Evolutionary conservation across 2,797 vertebrate genomes (phyloP).

Genomic region (Calcarius lapponicus): DNA sequence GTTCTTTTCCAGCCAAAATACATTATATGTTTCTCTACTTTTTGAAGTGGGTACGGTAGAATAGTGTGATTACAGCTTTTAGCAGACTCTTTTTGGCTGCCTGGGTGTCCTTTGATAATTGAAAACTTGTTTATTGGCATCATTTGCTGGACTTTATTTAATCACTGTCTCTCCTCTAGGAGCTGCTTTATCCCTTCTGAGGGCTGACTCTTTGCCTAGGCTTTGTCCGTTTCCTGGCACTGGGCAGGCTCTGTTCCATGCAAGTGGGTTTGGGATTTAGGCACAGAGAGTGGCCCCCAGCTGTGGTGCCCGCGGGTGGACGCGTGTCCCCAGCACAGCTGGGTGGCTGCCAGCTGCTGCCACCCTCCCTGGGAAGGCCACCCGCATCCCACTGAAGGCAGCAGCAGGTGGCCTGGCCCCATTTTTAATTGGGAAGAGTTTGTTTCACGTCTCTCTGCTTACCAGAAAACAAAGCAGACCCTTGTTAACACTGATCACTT

Average conservation of each 20-base stretch:
- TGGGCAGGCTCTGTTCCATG: not conserved
- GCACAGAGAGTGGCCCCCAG: not conserved
- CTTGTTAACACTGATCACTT: conserved; percentile 54
- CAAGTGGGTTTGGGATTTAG: conserved; percentile 5
- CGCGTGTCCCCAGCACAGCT: not conserved
- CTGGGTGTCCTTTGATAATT: conserved; percentile 54
- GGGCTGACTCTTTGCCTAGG: conserved; percentile 3
- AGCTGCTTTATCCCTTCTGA: conserved; percentile 43
- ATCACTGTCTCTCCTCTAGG: conserved; percentile 38
- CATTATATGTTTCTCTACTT: conserved; percentile 52
- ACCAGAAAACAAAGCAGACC: conserved; percentile 46
- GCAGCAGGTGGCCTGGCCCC: conserved; percentile 6
- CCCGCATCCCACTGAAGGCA: not conserved
- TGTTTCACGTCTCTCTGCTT: conserved; percentile 26
- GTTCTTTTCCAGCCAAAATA: conserved; percentile 58
- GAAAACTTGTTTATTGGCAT: conserved; percentile 66
- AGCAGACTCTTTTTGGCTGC: conserved; percentile 51
- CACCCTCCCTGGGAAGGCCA: not conserved
- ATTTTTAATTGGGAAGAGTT: conserved; percentile 20
- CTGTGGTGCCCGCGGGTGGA: not conserved
- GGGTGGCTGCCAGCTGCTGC: not conserved
- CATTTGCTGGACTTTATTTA: conserved; percentile 54
- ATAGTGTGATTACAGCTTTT: conserved; percentile 69
- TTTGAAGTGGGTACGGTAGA: conserved; percentile 40
- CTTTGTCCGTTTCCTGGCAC: conserved; percentile 16